phyloP scores from a whole-genome alignment of 1,140 invertebrate genomes.

The Orussus abietinus region DNA sequence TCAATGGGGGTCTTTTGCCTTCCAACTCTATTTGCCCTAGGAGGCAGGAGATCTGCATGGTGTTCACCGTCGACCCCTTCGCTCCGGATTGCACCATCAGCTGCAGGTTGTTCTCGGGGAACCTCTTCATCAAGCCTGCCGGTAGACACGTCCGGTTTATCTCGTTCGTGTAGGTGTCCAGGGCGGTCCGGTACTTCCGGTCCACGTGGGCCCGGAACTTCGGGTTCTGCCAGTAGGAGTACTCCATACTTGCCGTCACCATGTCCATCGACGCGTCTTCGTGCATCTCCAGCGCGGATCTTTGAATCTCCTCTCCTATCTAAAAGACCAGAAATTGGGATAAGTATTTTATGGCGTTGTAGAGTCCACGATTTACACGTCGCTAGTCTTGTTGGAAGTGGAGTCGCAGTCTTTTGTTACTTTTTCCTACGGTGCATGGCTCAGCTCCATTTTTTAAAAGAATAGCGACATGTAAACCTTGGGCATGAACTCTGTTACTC shows the following conservation, averaged over 20 bases:
- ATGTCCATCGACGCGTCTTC: conserved; percentile 54
- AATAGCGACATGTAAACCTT: neutral
- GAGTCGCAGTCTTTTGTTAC: no score
- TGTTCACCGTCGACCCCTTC: conserved; percentile 94
- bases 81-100: conserved; percentile 98
- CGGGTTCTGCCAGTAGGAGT: conserved; percentile 68
- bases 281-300: conserved; percentile 68
- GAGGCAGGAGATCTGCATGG: conserved; percentile 95
- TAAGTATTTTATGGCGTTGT: no score
- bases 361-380: no score
- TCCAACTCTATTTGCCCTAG: conserved; percentile 98
- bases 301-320: conserved; percentile 63
- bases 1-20: conserved; percentile 91
- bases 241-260: conserved; percentile 66
- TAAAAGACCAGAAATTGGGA: conserved; percentile 12
- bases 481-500: neutral
- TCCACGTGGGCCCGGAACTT: conserved; percentile 79
- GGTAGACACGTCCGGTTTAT: conserved; percentile 85
- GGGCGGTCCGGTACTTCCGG: conserved; percentile 75
- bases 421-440: no score
- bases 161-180: conserved; percentile 83
- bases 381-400: no score
- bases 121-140: conserved; percentile 76
- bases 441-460: no score
- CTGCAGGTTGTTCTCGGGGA: conserved; percentile 94